Evolutionary conservation across 2,888 invertebrate genomes (phyloP).

Genomic region (Melangyna quadrimaculata): DNA sequence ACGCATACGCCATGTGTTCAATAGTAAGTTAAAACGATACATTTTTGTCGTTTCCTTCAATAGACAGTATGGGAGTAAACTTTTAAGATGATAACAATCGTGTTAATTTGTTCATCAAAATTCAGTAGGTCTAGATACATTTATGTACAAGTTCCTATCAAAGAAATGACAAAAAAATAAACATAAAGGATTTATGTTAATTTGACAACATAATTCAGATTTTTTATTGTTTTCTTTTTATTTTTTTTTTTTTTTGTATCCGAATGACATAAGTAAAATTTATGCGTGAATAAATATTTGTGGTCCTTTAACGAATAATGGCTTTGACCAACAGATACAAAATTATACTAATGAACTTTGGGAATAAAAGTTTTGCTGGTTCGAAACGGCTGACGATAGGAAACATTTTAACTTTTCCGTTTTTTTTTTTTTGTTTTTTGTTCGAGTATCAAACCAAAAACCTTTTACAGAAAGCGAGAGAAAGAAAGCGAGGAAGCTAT

Average conservation of each 20-base stretch:
- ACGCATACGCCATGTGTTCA: too few species aligned
- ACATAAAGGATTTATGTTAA: slow-evolving; percentile 3
- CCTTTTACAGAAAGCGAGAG: not conserved
- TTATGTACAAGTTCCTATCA: too few species aligned
- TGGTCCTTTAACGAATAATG: not conserved
- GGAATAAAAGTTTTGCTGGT: not conserved
- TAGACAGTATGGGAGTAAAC: too few species aligned
- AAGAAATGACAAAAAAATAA: not conserved
- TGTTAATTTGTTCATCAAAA: slow-evolving; percentile 15
- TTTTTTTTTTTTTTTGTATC: not conserved
- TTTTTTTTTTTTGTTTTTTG: too few species aligned
- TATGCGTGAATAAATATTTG: not conserved
- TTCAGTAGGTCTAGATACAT: too few species aligned
- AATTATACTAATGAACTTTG: not conserved
- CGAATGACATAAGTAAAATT: not conserved
- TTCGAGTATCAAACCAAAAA: not conserved
- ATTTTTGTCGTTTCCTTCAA: too few species aligned
- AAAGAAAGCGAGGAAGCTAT: slow-evolving; percentile 19
- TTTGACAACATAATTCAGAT: not conserved
- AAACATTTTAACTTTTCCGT: not conserved
- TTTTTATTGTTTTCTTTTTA: too few species aligned
- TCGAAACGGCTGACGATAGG: too few species aligned
- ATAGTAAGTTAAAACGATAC: too few species aligned
- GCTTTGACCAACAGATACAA: not conserved
- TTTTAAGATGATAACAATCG: not conserved